Base-by-base conservation (phyloP, 2,113 vertebrate species). In the Hipposideros armiger region DNA sequence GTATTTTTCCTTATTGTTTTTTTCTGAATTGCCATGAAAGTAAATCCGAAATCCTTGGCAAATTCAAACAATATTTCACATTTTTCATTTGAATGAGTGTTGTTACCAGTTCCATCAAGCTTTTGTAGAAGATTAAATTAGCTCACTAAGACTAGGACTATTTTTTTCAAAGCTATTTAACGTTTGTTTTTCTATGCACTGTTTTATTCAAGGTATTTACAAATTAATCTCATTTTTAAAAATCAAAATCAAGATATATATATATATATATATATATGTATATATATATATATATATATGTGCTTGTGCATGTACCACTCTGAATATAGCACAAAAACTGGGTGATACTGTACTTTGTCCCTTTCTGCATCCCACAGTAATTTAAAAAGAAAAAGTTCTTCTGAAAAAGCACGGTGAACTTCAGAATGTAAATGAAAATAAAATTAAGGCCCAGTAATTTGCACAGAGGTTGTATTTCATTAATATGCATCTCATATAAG, bases 401-500 rank as follows among this genome's bases (percentile, higher is more conserved):
- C 95, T 96, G 89, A 96, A 98, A 98, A 98, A 97, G 67, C 97
- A 97, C 94, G 95, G 95, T 98, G 98, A 98, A 98, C 62, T 98
- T 98, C 7, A 86, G 95, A 98, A 98, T 76, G 96, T 97, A 86
- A 98, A 96, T 98, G 98, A 99, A 98, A 98, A 98, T 97, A 97
- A 98, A 98, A 98, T 96, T 96, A 94, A 98, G 91, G 97, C 96
- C 98, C 66, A 86, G 95, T 97, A 94, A 99, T 99, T 99, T 99
- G 96, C 98, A 99, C 95, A 98, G 99, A 98, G 99, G 98, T 99
- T 98, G 98, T 99, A 98, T 99, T 99, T 98, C 97, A 98, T 99
- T 99, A 99, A 99, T 99, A 97, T 32, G 96, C 98, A 97, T 98
- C 99, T 99, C 98, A 98, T 99, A 98, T 98, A 98, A 99, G 98